These are phyloP conservation scores for Hippocampus comes DNA, from an alignment of 2,113 vertebrate genomes.

Conservation along the genomic window DNA sequence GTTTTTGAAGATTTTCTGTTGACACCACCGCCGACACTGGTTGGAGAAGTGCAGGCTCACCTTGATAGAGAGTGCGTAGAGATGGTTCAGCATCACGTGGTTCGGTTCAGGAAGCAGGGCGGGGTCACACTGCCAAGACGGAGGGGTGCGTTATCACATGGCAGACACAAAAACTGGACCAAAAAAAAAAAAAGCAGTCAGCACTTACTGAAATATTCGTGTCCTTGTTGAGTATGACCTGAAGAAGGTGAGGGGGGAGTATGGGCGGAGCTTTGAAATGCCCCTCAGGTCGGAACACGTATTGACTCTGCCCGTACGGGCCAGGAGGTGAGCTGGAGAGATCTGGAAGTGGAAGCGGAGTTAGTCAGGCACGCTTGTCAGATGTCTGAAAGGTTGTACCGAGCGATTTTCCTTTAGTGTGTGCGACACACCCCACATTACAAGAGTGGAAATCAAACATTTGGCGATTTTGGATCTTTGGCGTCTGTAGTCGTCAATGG, in stretches of 20 bases:
- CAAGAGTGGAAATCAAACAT: no score
- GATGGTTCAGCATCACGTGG: conserved; percentile 97
- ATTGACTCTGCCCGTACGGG: conserved; percentile 90
- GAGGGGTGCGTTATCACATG: not conserved
- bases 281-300: conserved; percentile 85
- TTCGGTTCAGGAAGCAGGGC: conserved; percentile 95
- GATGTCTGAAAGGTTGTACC: no score
- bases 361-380: no score
- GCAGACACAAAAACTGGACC: not conserved
- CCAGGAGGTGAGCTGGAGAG: conserved; percentile 94
- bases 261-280: conserved; percentile 95
- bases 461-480: no score
- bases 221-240: conserved; percentile 99
- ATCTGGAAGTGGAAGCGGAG: conserved; percentile 66
- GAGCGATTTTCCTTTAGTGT: no score
- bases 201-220: conserved; percentile 94
- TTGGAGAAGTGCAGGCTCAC: conserved; percentile 55
- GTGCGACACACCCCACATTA: no score
- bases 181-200: not conserved
- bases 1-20: no score
- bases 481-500: no score
- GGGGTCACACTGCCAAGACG: conserved; percentile 84
- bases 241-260: conserved; percentile 94
- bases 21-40: no score
- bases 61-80: conserved; percentile 97